Evolutionary conservation across 2,797 vertebrate species (phyloP).

Genomic region (Petrocephalus schoutedeni): DNA sequence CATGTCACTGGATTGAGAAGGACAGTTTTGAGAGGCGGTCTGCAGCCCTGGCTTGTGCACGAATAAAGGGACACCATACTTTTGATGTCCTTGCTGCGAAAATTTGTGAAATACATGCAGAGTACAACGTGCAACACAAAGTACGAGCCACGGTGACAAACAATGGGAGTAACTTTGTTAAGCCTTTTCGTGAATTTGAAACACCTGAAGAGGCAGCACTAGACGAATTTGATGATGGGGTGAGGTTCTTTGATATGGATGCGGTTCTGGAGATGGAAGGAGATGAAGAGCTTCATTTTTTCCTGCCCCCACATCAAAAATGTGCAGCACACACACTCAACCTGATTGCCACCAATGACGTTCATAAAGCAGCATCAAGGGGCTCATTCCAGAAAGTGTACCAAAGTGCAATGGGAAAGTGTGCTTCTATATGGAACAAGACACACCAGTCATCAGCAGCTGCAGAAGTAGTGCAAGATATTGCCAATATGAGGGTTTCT

Average conservation of each 20-base stretch:
- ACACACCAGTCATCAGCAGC: slow-evolving; percentile 15
- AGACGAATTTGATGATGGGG: neutral
- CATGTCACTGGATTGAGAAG: slow-evolving; percentile 27
- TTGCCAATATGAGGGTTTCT: slow-evolving; percentile 14
- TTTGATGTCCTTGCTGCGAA: neutral
- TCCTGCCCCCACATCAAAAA: slow-evolving; percentile 20
- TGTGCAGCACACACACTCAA: slow-evolving; percentile 27
- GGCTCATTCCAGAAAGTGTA: slow-evolving; percentile 12
- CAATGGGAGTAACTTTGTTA: neutral
- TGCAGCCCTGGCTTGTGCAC: slow-evolving; percentile 9
- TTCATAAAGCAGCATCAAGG: slow-evolving; percentile 1
- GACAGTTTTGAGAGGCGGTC: slow-evolving; percentile 17
- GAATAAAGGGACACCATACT: slow-evolving; percentile 13
- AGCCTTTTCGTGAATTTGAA: neutral
- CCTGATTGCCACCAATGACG: slow-evolving; percentile 20
- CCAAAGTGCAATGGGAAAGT: slow-evolving; percentile 30
- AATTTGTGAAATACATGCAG: neutral
- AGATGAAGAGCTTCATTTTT: slow-evolving; percentile 28
- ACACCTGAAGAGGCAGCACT: neutral
- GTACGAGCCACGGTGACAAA: neutral
- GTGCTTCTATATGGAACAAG: slow-evolving; percentile 17
- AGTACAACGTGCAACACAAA: slow-evolving; percentile 9
- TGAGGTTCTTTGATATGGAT: slow-evolving; percentile 17
- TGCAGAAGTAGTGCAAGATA: slow-evolving; percentile 21
- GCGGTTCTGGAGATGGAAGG: slow-evolving; percentile 16